Percentiles rank a stretch among this genome's conserved stretches.
These are phyloP conservation scores for Tetramorium alpestre DNA, from an alignment of 1,140 invertebrate genomes.

Conservation along the genomic window DNA sequence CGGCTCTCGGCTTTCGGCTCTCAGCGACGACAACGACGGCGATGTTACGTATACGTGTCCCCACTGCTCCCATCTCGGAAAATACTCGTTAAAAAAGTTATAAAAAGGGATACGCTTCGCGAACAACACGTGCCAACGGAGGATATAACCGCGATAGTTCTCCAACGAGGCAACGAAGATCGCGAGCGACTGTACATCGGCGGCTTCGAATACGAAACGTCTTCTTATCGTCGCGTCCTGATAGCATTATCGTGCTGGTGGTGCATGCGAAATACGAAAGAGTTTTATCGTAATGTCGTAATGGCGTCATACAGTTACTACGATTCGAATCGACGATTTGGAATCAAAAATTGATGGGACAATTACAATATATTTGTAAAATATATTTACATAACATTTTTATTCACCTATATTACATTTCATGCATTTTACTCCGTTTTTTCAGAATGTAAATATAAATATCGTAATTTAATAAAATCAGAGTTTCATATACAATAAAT, in stretches of 20 bases:
- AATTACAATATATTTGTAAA: neutral
- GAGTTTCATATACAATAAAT: neutral
- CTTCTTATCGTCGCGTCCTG: conserved; percentile 9
- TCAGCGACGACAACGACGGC: neutral
- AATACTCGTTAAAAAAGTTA: conserved; percentile 26
- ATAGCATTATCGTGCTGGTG: neutral
- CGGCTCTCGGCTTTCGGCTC: too few species aligned
- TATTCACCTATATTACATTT: neutral
- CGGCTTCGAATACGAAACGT: conserved; percentile 10
- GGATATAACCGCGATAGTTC: neutral
- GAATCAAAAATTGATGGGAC: neutral
- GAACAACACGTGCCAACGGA: conserved; percentile 24
- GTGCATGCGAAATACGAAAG: neutral
- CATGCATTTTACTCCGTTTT: neutral
- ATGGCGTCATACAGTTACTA: neutral
- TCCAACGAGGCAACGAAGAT: neutral
- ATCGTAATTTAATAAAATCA: neutral
- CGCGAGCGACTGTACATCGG: neutral
- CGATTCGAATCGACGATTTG: neutral
- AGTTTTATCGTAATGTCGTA: neutral
- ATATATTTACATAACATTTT: neutral
- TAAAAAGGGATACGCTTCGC: neutral
- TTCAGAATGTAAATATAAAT: neutral
- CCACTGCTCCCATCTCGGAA: neutral
- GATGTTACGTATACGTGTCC: neutral